These are phyloP conservation scores for Eidolon dupreanum DNA, from an alignment of 2,797 vertebrate species.

Conservation along the genomic window DNA sequence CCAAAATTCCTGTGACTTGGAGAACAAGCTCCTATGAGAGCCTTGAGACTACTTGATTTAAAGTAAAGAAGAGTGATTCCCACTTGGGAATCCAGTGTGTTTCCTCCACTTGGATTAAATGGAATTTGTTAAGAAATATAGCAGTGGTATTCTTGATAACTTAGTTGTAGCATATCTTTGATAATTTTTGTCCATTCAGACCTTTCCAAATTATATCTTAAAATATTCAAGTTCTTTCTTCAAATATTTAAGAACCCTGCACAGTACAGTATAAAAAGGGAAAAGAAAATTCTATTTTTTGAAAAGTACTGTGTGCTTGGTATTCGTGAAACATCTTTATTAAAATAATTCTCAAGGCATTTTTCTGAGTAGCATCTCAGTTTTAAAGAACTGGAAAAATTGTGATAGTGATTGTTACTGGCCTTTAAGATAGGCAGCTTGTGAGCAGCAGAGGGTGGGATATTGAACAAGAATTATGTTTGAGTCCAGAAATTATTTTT, in stretches of 20 bases:
- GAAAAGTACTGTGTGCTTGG: background rate
- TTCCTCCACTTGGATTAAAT: constrained; percentile 14
- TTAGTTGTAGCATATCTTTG: background rate
- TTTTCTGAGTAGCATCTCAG: background rate
- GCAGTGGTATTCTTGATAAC: background rate
- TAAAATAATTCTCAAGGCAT: background rate
- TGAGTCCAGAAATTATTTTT: constrained; percentile 6
- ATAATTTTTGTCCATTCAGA: background rate
- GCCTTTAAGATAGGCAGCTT: background rate
- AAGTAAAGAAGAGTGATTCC: background rate
- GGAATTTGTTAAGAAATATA: constrained; percentile 26
- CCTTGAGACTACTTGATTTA: background rate
- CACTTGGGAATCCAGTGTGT: background rate
- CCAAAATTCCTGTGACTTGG: background rate
- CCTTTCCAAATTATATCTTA: background rate
- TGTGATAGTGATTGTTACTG: background rate
- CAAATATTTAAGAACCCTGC: background rate
- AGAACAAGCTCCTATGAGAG: background rate
- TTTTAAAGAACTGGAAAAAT: constrained; percentile 40
- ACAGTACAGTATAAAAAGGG: background rate
- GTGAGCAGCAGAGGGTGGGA: background rate
- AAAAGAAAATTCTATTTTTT: background rate
- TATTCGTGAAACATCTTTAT: background rate
- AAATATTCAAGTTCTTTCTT: background rate
- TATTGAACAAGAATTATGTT: constrained; percentile 29